Base-by-base conservation (phyloP, 2,113 vertebrate species). In the Tyrannus savana region DNA sequence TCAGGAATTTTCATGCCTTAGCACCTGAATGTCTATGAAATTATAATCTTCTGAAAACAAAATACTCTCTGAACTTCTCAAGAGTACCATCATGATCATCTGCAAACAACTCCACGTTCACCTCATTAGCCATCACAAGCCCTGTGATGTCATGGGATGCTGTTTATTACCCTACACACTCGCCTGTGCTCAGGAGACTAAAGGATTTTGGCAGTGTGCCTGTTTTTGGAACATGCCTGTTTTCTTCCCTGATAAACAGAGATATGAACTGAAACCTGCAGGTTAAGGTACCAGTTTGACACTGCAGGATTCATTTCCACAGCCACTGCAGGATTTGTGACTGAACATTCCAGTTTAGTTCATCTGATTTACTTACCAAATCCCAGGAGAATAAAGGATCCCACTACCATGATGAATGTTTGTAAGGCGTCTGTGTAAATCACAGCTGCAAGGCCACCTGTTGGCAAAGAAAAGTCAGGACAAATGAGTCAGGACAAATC, bases 381-480 rank as follows among this genome's bases (percentile, higher is more conserved):
- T 33, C 98, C 99, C 96, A 99, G 98, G 8, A 99, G 98, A 94
- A 99, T 98, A 55, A 99, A 97, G 68, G 99, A 99, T 55, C 99
- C 99, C 74, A 99, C 95, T 24, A 99, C 46, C 99, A 99, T 99
- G 95, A 99, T 99, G 41, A 97, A 47, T 0, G 99, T 99, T 95
- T 99, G 99, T 58, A 99, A 93, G 11, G 99, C 99, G 95, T 99
- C 99, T 3, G 99, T 99, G 97, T 99, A 99, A 96, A 99, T 99
- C 93, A 99, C 99, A 49, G 99, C 99, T 9, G 99, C 99, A 83
- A 99, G 96, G 72, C 99, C 99, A 96, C 99, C 99, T 89, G 84
- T 95, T 59, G 79, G 60, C 84, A 62, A 96, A 80, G 56, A 55
- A 72, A 81, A 44, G 35, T 50, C 56, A 87, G 33, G 37, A 88